Conservation (phyloP, 2,888 invertebrate species). For the Parnassius orleans region DNA sequence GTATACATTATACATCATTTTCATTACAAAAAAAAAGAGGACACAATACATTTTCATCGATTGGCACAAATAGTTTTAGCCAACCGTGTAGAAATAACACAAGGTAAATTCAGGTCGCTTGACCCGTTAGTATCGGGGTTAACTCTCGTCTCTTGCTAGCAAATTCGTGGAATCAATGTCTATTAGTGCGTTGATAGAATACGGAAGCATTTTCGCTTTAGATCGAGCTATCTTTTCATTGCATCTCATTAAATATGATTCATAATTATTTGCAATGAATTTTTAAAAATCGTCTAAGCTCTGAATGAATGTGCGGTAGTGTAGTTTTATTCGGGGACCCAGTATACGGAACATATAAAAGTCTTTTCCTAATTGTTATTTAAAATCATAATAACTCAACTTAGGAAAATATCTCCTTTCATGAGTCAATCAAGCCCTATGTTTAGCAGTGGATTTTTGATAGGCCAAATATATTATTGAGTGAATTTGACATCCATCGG, state of each 20-base stretch:
- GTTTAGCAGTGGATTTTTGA: no score
- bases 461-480: no score
- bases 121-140: conserved; percentile 44
- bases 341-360: no score
- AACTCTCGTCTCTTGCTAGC: conserved; percentile 30
- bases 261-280: conserved; percentile 8
- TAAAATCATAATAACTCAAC: no score
- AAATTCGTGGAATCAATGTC: conserved; percentile 35
- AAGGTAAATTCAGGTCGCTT: conserved; percentile 41
- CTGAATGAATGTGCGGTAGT: no score
- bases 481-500: no score
- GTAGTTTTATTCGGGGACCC: no score
- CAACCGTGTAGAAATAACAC: conserved; percentile 25
- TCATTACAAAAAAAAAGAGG: background rate
- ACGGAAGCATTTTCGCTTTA: conserved; percentile 31
- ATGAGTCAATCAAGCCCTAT: no score
- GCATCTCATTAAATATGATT: conserved; percentile 1
- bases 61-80: conserved; percentile 9
- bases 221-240: background rate
- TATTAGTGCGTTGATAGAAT: conserved; percentile 34
- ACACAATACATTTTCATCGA: conserved; percentile 5
- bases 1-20: no score
- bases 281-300: background rate
- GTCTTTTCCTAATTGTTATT: no score
- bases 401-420: no score